Conservation (phyloP, 2,113 vertebrate species). For the Periophthalmodon schlosseri region DNA sequence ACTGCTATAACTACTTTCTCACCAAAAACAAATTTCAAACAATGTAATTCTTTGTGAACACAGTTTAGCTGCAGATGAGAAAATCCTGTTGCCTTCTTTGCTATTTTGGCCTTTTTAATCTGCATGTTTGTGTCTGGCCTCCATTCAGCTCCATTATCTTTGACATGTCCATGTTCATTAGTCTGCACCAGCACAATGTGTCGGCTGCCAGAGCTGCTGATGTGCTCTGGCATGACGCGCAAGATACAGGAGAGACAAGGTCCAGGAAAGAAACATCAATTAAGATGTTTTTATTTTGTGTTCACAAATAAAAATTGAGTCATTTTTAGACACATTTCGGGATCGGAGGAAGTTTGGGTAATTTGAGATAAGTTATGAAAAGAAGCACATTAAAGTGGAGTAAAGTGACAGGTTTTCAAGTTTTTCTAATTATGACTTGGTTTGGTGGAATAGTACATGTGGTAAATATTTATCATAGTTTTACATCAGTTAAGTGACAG, state of each 20-base stretch:
- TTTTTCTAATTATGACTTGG: no score
- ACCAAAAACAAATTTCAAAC: not conserved
- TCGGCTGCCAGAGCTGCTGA: not conserved
- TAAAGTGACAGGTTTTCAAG: no score
- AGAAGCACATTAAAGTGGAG: no score
- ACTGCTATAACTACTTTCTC: not conserved
- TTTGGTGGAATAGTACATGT: no score
- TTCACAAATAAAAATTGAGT: not conserved
- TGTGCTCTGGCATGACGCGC: not conserved
- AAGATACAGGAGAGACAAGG: no score
- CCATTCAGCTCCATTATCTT: constrained; percentile 14
- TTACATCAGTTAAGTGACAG: no score
- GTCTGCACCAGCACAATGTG: not conserved
- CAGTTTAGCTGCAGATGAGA: not conserved
- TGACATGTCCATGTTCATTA: constrained; percentile 29
- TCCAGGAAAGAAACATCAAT: not conserved
- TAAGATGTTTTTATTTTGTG: not conserved
- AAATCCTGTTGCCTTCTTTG: not conserved
- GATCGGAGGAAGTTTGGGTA: no score
- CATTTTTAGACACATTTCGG: no score
- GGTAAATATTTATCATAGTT: no score
- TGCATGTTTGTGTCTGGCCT: not conserved
- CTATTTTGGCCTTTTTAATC: not conserved
- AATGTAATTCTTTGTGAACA: not conserved
- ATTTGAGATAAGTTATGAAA: no score